Base-by-base conservation (phyloP, 1,140 invertebrate species). In the Hylaeus volcanicus region DNA sequence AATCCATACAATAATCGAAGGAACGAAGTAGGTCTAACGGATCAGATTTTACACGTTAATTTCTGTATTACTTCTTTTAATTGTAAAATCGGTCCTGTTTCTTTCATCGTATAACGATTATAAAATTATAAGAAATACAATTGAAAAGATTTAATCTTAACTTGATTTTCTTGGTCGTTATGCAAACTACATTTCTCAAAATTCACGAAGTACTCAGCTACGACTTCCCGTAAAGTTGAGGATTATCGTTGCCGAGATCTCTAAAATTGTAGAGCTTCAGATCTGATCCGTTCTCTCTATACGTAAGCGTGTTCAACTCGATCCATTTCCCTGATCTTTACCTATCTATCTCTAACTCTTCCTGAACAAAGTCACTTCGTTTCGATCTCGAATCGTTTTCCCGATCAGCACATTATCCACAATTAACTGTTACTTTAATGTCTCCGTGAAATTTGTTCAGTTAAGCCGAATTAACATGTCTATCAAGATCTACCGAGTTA, bases 321-420 rank as follows among this genome's bases (percentile, higher is more conserved):
- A 78, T 78, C 77, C 70, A 74, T 79, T 79, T 74, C 37, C 71
- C 71, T 51, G 63, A 65, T 74, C 77, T 64, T 74, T 48, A 66
- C 77, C 72, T 74, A 79, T 79, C 77, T 74, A 74, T 79, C 71
- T 58, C 61, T 26, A 74, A 74, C 61, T 79, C 61, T 41, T 26
- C 41, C 26, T 11, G 68, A 39, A 51, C 71, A 70, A 55, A 79
- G 77, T 65, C 70, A 51, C 48, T 66, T 39, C 61, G 51, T 43
- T 74, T 58, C 53, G 56, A 56, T 51, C 37, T 53, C 61, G 77
- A 74, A 53, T 61, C 70, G 39, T 74, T 79, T 45, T 48, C 61
- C 6, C 43, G 53, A 73, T 79, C 77, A 65, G 11, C 12, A 55
- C 41, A 56, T 26, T 61, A 66, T 79, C 61, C 58, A 48, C 14